Base-by-base conservation (phyloP, 1,140 invertebrate genomes). In the Bombus waltoni region DNA sequence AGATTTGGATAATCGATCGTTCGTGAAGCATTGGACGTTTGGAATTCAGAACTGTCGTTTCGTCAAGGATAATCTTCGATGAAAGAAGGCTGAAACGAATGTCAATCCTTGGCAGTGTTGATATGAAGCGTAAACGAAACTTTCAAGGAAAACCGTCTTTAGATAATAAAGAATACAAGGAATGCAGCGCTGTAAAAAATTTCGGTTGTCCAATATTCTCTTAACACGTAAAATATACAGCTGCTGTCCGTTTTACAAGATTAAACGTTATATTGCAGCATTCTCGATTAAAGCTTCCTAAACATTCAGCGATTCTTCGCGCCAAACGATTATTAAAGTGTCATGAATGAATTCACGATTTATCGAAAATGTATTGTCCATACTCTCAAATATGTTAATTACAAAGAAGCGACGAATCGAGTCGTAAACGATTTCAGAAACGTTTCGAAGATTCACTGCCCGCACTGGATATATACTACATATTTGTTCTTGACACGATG, bases 101-200 rank as follows among this genome's bases (percentile, higher is more conserved):
- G 35, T 62, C 1, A 85, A 90, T 83, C 66, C 80, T 81, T 87
- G 90, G 90, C 90, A 91, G 90, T 91, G 90, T 91, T 91, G 84
- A 85, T 81, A 91, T 74, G 66, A 88, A 90, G 80, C 83, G 86
- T 90, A 90, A 83, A 90, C 28, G 25, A 68, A 72, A 70, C 42
- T 81, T 32, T 9, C 53, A 25, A 76, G 13, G 9, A 18, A 44
- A 44, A 8, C 8, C 22, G 28, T 38, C 53, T 47, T 65, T 35
- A 35, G 53, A 38, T 38, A 74, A 35, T 15, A 82, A 65, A 65
- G 40, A 78, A 78, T 28, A 44, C 62, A 28, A n/a, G 42, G 10
- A 66, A 57, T 42, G 8, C 40, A 42, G 35, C 66, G 32, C 22
- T 53, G 35, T 25, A 53, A 73, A 62, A 15, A 42, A 62, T 44